Percentiles rank a stretch among this genome's conserved stretches.
Conservation (phyloP, 1,140 invertebrate species). For the Latrodectus geometricus region DNA sequence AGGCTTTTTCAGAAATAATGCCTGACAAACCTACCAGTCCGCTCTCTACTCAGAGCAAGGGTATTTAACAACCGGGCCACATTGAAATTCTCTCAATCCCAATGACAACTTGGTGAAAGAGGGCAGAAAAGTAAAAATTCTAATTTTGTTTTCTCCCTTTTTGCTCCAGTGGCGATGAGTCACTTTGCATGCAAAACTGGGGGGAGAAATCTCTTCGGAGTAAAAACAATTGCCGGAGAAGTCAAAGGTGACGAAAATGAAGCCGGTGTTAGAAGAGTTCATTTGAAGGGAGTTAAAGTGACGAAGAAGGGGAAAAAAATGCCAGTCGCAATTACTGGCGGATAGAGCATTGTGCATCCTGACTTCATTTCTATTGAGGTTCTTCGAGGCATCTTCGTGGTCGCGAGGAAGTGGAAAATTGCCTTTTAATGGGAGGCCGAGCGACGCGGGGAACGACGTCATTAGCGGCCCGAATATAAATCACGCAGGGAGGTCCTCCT, state of each 20-base stretch:
- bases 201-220: not conserved
- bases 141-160: not conserved
- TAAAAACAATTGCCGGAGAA: slow-evolving; percentile 45
- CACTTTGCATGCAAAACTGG: slow-evolving; percentile 57
- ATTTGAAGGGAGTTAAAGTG: slow-evolving; percentile 22
- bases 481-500: slow-evolving; percentile 47
- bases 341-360: slow-evolving; percentile 42
- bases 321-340: slow-evolving; percentile 46
- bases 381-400: slow-evolving; percentile 36
- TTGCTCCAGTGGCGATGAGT: not conserved
- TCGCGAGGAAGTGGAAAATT: slow-evolving; percentile 60
- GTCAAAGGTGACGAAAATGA: slow-evolving; percentile 55
- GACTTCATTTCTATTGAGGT: slow-evolving; percentile 50
- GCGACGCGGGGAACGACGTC: slow-evolving; percentile 48
- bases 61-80: not conserved
- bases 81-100: not conserved
- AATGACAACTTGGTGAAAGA: not conserved
- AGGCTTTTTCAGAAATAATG: not conserved
- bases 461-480: slow-evolving; percentile 61
- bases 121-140: not conserved
- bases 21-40: not conserved
- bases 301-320: not conserved
- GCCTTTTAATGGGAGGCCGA: slow-evolving; percentile 57
- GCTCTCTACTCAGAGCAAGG: not conserved
- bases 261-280: slow-evolving; percentile 28